Base-by-base conservation (phyloP, 2,888 invertebrate species). In the Teinopalpus imperialis region DNA sequence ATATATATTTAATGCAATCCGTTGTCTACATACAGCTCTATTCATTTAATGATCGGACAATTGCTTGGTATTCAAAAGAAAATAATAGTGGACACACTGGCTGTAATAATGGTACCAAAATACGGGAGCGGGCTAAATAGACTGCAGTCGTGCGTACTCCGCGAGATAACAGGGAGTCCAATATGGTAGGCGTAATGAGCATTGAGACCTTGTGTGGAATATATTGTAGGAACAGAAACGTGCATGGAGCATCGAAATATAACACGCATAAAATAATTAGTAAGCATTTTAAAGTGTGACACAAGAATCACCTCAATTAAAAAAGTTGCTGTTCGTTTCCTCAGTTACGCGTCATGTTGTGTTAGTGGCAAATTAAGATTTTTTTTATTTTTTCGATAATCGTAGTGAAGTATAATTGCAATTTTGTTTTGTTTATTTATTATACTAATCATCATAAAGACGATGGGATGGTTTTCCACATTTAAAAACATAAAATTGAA, bases 171-270 rank as follows among this genome's bases (percentile, higher is more conserved):
- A 66, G 71, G 57, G 51, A 51, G 59, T 57, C 77, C 71, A 70
- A 77, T 76, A 78, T 76, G 78, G 78, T 59, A 58, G 57, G 64
- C 59, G 66, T 78, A 78, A 78, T 77, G 78, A 78, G 77, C 66
- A 57, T 54, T 53, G 51, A 62, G 62, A 53, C 77, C 78, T 74
- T 78, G 71, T 76, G 77, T 67, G 74, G 78, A 65, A 66, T 66
- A 68, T 67, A 63, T 69, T 68, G 59, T 52, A 45, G 20, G 56
- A 35, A 59, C 50, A 61, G 8, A 7, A 30, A 26, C 30, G 31
- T 31, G 3, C 2, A 21, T 63, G 48, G 67, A 64, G 56, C 31
- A n/a, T n/a, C n/a, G n/a, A n/a, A n/a, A n/a, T n/a, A n/a, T n/a
- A n/a, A n/a, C n/a, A n/a, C n/a, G n/a, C n/a, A n/a, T n/a, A n/a